A percentile compares a stretch with the other conserved stretches of the same genome.
Evolutionary conservation across 2,797 vertebrate genomes (phyloP).

Genomic region (Arctocebus calabarensis): DNA sequence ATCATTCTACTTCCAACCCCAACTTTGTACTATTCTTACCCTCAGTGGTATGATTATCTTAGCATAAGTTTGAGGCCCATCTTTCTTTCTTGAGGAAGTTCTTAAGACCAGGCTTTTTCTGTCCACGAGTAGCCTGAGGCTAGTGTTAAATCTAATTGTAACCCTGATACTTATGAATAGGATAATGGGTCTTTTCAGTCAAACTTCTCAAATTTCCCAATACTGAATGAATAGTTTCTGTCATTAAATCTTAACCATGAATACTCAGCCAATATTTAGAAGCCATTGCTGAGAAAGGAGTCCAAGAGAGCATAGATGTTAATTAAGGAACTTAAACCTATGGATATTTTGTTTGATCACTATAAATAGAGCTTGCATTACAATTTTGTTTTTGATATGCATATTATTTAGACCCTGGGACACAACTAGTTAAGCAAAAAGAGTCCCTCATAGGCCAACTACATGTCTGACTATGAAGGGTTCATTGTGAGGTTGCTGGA

Average conservation of each 20-base stretch:
- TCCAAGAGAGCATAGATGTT: neutral
- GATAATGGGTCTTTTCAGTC: neutral
- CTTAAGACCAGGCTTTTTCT: neutral
- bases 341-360: neutral
- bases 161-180: neutral
- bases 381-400: neutral
- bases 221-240: neutral
- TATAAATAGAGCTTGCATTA: constrained; percentile 8
- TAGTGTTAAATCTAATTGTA: neutral
- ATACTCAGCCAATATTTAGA: neutral
- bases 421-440: constrained; percentile 40
- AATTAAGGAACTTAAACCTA: neutral
- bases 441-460: neutral
- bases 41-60: constrained; percentile 35
- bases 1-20: neutral
- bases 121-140: neutral
- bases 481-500: neutral
- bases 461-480: neutral
- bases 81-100: constrained; percentile 42
- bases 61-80: neutral
- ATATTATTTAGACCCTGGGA: neutral
- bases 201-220: constrained; percentile 15
- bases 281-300: neutral
- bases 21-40: neutral
- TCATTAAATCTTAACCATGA: constrained; percentile 38